Base-by-base conservation (phyloP, 1,140 invertebrate genomes). In the Papilio dardanus region DNA sequence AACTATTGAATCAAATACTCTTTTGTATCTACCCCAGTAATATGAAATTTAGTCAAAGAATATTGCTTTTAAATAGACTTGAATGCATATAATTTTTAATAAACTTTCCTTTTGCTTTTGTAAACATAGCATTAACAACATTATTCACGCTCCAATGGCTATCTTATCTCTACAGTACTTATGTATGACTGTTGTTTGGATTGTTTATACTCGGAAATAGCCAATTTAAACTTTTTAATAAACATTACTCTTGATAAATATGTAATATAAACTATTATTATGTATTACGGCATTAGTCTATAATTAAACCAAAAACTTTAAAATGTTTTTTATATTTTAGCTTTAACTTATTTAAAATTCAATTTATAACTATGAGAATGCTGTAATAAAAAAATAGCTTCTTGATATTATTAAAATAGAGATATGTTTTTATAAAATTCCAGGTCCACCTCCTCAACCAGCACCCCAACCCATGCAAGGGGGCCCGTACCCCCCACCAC, bases 391-490 rank as follows among this genome's bases (percentile, higher is more conserved):
- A n/a, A n/a, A n/a, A n/a, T n/a, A n/a, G n/a, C n/a, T n/a, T n/a
- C n/a, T n/a, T n/a, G n/a, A n/a, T n/a, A n/a, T n/a, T n/a, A n/a
- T n/a, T n/a, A n/a, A n/a, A n/a, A n/a, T n/a, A n/a, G n/a, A n/a
- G n/a, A n/a, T n/a, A n/a, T n/a, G n/a, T n/a, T 66, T 35, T n/a
- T 19, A 33, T 35, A 3, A 7, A 35, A 35, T 73, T 73, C 28
- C 71, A 73, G 71, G 71, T 73, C 71, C 71, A 1, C 10, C 2
- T 2, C 71, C 71, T 28, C 71, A 73, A 35, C 71, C 71, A 19
- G 28, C 50, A 4, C 28, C 71, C 2, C 71, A 73, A 19, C 46
- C 71, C 2, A 73, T 58, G 42, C 71, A 37, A 35, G 71, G 71
- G 6, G 71, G 31, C 1, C 46, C 71, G 4, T 73, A 73, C 24